Conservation (phyloP, 2,888 invertebrate species). For the Troides oblongomaculatus region DNA sequence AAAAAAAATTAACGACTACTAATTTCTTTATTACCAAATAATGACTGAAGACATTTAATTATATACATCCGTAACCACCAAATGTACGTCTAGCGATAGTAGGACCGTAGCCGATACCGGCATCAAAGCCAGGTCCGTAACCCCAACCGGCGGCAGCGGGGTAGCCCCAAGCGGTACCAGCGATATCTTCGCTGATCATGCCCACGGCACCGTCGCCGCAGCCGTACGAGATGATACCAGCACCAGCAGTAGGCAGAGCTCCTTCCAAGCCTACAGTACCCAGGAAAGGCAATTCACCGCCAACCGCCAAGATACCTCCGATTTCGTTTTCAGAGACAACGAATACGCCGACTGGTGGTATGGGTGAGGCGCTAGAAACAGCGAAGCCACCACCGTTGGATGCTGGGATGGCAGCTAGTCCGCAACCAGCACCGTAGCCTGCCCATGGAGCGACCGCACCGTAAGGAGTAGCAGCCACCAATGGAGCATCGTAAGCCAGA, state of each 20-base stretch:
- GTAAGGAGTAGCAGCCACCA: conserved; percentile 24
- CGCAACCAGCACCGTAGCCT: conserved; percentile 25
- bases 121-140: conserved; percentile 22
- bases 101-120: conserved; percentile 28
- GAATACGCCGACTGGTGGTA: conserved; percentile 38
- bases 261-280: conserved; percentile 47
- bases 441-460: conserved; percentile 33
- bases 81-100: conserved; percentile 21
- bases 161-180: conserved; percentile 20
- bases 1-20: no score
- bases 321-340: conserved; percentile 44
- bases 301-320: conserved; percentile 40
- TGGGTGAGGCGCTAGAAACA: conserved; percentile 44
- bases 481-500: conserved; percentile 22
- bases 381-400: conserved; percentile 35
- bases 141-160: conserved; percentile 29
- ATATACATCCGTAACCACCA: conserved; percentile 23
- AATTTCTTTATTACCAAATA: no score
- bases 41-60: background rate
- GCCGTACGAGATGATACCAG: conserved; percentile 42
- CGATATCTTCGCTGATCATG: conserved; percentile 36
- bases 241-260: conserved; percentile 43
- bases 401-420: conserved; percentile 23
- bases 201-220: conserved; percentile 40
- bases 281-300: conserved; percentile 41